Percentiles rank a stretch among this genome's conserved stretches.
Conservation (phyloP, 2,797 vertebrate genomes). For the Acanthis flammea region DNA sequence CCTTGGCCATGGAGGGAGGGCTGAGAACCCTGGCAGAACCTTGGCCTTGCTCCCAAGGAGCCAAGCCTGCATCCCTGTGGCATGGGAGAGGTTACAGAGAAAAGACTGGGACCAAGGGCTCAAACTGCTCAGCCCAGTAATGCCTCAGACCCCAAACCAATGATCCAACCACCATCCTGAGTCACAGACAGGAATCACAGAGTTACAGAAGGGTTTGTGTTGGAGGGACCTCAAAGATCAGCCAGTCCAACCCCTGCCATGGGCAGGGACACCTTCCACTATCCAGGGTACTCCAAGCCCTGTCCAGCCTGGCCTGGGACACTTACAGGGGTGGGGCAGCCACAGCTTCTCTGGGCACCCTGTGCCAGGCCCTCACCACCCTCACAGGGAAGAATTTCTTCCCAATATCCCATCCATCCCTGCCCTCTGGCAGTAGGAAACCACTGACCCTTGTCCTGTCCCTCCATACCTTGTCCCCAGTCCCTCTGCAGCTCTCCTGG, state of each 20-base stretch:
- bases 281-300: fast-evolving
- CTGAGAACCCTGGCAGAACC: neutral
- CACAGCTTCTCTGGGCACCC: fast-evolving
- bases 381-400: neutral
- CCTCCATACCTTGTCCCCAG: neutral
- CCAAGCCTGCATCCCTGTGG: neutral
- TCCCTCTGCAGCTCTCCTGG: neutral
- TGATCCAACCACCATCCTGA: neutral
- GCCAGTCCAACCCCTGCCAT: neutral
- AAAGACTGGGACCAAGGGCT: neutral
- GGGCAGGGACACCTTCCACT: neutral
- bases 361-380: fast-evolving
- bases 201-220: neutral
- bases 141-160: neutral
- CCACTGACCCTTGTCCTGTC: neutral
- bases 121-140: neutral
- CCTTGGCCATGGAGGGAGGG: neutral
- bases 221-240: neutral
- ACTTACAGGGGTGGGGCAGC: neutral
- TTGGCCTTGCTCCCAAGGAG: neutral
- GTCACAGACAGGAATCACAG: neutral
- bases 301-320: fast-evolving
- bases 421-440: neutral
- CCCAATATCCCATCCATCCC: neutral
- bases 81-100: fast-evolving